phyloP scores from a whole-genome alignment of 2,113 vertebrate species.

The Sula dactylatra region DNA sequence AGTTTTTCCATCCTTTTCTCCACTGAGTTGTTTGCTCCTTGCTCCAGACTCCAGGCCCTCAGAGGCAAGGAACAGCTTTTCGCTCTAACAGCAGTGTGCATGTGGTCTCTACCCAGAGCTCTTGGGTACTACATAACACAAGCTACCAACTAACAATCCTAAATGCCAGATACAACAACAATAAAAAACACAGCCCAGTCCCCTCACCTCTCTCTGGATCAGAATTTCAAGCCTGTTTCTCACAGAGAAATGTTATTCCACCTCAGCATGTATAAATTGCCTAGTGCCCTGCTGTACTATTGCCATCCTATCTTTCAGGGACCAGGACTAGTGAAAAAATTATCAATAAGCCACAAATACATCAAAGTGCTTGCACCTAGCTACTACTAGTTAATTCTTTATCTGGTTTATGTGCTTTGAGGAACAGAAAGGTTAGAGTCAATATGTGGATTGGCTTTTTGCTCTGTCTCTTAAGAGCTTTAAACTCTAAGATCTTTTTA shows the following conservation, averaged over 20 bases:
- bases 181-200: accelerated
- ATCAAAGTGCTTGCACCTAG: neutral
- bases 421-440: neutral
- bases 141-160: neutral
- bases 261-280: neutral
- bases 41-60: neutral
- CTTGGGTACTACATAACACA: neutral
- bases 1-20: neutral
- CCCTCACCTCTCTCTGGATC: neutral
- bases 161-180: neutral
- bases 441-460: neutral
- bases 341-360: neutral
- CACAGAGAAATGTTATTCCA: neutral
- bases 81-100: no score
- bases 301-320: neutral
- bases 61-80: neutral
- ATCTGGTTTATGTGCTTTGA: neutral
- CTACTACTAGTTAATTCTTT: neutral
- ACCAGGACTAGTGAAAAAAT: neutral
- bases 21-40: neutral
- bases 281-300: neutral
- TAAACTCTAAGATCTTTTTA: neutral
- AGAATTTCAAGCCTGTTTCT: neutral
- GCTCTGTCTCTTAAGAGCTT: neutral
- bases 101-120: neutral